These are phyloP conservation scores for Isaurus tuberculatus DNA, from an alignment of 92 coral and sea anemone genomes.

Conservation along the genomic window DNA sequence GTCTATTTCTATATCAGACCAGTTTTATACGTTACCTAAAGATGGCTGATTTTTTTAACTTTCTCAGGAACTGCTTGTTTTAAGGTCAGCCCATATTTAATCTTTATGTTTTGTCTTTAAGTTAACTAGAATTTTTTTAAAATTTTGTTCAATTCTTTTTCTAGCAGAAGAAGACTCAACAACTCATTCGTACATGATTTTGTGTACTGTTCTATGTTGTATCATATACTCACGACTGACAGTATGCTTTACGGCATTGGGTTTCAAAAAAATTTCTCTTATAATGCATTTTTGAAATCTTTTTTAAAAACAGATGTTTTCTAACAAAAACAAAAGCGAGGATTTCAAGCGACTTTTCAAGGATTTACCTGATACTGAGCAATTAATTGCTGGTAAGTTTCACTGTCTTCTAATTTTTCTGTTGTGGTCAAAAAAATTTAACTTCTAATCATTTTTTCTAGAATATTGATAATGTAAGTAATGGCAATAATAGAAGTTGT, in stretches of 20 bases:
- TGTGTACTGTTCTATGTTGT: neutral
- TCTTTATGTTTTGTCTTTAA: too few relatives aligned
- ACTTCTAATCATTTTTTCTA: neutral
- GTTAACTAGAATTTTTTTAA: too few relatives aligned
- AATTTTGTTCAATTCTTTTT: too few relatives aligned
- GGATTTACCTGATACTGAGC: conserved; percentile 94
- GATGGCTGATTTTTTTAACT: neutral
- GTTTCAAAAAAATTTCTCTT: neutral
- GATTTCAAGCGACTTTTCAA: conserved; percentile 96
- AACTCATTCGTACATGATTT: neutral
- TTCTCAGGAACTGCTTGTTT: neutral
- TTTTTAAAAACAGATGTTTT: conserved; percentile 79
- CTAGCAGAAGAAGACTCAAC: too few relatives aligned
- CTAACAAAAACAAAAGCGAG: conserved; percentile 87
- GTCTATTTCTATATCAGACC: neutral
- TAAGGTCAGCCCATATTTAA: too few relatives aligned
- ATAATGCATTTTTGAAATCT: neutral
- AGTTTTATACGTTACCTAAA: neutral
- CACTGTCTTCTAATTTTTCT: neutral
- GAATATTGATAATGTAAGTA: neutral
- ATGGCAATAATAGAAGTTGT: too few relatives aligned
- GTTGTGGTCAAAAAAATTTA: neutral
- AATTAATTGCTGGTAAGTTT: conserved; percentile 89
- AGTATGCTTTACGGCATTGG: neutral
- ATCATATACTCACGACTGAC: neutral